Base-by-base conservation (phyloP, 2,797 vertebrate genomes). In the Diplodus puntazzo region DNA sequence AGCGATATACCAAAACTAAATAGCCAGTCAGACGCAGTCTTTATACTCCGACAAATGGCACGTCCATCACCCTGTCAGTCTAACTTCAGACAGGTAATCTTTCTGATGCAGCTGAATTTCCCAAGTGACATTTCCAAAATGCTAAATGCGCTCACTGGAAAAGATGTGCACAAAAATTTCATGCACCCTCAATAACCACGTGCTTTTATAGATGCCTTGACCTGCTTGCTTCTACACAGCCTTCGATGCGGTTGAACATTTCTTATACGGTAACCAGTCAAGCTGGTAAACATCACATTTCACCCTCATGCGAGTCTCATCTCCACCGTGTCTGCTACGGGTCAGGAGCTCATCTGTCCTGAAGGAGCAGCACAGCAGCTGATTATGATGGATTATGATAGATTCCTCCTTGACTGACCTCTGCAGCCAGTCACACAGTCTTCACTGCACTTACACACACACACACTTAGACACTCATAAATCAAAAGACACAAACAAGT, bases 381-480 rank as follows among this genome's bases (percentile, higher is more conserved):
- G 88, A 92, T 93, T 88, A 87, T 90, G 90, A 92, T 88, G 86
- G 90, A 92, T 92, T 86, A 89, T 91, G 83, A 91, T 88, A 83
- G 86, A 87, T 86, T 88, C 78, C 84, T 90, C 88, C 88, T 91
- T 91, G 74, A 82, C 77, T 89, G 89, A 92, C 92, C 91, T 90
- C 86, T 82, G 78, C 77, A 85, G 77, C 63, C 66, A 69, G 45
- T 69, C 53, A 72, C 80, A 82, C 46, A 77, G 43, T 83, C 69
- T 63, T 82, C 25, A 77, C 61, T 54, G 53, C 65, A 80, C 70
- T 49, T 53, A 18, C 69, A 52, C 79, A 8, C 65, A 18, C 69
- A 52, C 79, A 10, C 63, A 72, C 43, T 1, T 8, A 62, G n/a
- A 75, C 58, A 34, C 42, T 49, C 13, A 46, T 39, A 52, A 46